phyloP scores from a whole-genome alignment of 1,140 invertebrate species.

The Neotoxoptera formosana region DNA sequence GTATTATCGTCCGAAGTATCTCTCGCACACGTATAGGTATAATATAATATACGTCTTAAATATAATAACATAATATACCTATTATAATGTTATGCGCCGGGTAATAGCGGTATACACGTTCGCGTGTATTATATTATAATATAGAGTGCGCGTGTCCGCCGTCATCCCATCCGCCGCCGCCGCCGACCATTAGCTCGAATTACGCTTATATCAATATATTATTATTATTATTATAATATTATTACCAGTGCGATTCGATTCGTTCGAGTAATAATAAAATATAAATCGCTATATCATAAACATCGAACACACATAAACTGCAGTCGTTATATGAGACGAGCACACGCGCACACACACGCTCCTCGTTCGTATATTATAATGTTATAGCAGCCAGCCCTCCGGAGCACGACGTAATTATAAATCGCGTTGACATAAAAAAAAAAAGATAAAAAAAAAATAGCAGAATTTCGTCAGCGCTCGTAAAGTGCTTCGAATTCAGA shows the following conservation, averaged over 20 bases:
- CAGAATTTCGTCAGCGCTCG: background rate
- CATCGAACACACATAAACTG: background rate
- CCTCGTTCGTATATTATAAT: background rate
- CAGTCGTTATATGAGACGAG: too few relatives aligned
- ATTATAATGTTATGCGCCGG: background rate
- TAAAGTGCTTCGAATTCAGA: background rate
- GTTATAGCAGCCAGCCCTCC: too few relatives aligned
- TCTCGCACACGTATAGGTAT: background rate
- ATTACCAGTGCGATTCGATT: background rate
- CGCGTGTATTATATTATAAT: background rate
- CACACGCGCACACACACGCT: too few relatives aligned
- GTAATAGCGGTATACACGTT: background rate
- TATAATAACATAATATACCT: background rate
- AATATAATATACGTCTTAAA: background rate
- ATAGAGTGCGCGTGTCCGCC: background rate
- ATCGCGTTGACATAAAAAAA: background rate
- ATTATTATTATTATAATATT: background rate
- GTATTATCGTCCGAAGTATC: background rate
- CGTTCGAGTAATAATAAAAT: background rate
- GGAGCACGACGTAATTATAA: background rate
- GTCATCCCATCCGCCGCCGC: background rate
- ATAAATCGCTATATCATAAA: background rate
- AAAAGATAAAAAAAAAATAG: background rate
- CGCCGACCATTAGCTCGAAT: conserved; percentile 12
- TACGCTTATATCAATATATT: background rate